A percentile compares a stretch with the other conserved stretches of the same genome.
Conservation (phyloP, 2,888 invertebrate genomes). For the Apodemia duryi region DNA sequence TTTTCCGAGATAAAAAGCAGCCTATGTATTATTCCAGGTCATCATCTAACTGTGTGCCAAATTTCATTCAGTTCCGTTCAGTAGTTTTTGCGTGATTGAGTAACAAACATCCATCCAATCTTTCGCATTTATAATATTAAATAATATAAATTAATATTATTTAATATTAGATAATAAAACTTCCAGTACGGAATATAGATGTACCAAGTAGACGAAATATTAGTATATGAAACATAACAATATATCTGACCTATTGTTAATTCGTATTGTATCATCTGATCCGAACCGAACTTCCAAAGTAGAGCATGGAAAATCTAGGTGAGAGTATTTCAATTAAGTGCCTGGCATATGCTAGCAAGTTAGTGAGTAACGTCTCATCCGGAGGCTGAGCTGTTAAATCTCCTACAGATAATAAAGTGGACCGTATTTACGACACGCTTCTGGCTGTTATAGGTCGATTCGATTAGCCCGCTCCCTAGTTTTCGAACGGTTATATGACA, state of each 20-base stretch:
- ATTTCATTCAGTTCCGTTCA: no score
- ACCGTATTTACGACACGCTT: constrained; percentile 55
- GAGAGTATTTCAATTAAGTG: constrained; percentile 44
- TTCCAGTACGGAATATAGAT: no score
- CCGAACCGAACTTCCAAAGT: constrained; percentile 17
- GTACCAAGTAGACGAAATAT: no score
- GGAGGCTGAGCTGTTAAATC: constrained; percentile 43
- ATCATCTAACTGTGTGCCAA: no score
- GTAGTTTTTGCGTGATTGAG: no score
- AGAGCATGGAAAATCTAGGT: constrained; percentile 30
- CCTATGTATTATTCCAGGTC: no score
- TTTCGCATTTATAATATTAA: no score
- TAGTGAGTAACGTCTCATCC: constrained; percentile 38
- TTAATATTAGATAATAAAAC: no score
- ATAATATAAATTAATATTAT: no score
- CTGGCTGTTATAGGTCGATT: constrained; percentile 58
- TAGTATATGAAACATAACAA: no score
- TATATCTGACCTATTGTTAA: constrained; percentile 6
- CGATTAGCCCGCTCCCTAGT: constrained; percentile 59
- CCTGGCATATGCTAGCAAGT: constrained; percentile 33
- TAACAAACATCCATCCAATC: no score
- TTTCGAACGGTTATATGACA: constrained; percentile 55
- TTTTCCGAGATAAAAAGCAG: no score
- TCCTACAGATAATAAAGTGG: constrained; percentile 57
- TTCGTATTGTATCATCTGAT: constrained; percentile 8